Evolutionary conservation across 64 coral and sea anemone genomes (phyloP).

Genomic region (Acropora yongei): DNA sequence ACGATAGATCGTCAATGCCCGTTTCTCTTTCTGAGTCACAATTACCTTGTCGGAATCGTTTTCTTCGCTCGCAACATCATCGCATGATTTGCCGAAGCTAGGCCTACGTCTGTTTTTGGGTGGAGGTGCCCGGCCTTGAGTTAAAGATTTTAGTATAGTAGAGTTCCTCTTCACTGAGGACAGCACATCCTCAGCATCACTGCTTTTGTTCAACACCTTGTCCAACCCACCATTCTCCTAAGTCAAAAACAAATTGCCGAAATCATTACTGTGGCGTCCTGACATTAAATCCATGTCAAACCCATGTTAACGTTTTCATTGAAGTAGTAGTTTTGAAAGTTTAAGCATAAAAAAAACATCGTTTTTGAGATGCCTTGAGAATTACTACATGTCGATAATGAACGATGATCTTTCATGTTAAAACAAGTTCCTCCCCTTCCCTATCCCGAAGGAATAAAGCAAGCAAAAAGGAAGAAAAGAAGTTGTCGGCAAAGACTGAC

Average conservation of each 20-base stretch:
- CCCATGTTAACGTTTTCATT: too few relatives aligned
- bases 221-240: not conserved
- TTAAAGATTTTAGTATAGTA: conserved; percentile 30
- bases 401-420: too few relatives aligned
- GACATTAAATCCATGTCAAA: not conserved
- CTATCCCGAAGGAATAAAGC: too few relatives aligned
- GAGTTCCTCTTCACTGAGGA: conserved; percentile 31
- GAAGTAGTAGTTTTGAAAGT: too few relatives aligned
- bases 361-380: too few relatives aligned
- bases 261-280: not conserved
- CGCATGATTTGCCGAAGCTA: conserved; percentile 37
- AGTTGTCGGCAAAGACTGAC: not conserved
- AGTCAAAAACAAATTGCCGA: not conserved
- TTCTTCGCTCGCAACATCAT: conserved; percentile 2
- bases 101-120: conserved; percentile 53
- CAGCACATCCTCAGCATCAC: not conserved
- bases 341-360: too few relatives aligned
- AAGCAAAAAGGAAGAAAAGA: not conserved
- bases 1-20: too few relatives aligned
- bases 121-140: conserved; percentile 50
- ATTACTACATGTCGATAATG: too few relatives aligned
- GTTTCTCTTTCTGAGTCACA: not conserved
- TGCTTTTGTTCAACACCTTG: not conserved
- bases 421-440: too few relatives aligned
- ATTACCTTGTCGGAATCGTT: conserved; percentile 20